Percentiles rank a stretch among this genome's conserved stretches.
Evolutionary conservation across 2,113 vertebrate species (phyloP).

Genomic region (Scalopus aquaticus): DNA sequence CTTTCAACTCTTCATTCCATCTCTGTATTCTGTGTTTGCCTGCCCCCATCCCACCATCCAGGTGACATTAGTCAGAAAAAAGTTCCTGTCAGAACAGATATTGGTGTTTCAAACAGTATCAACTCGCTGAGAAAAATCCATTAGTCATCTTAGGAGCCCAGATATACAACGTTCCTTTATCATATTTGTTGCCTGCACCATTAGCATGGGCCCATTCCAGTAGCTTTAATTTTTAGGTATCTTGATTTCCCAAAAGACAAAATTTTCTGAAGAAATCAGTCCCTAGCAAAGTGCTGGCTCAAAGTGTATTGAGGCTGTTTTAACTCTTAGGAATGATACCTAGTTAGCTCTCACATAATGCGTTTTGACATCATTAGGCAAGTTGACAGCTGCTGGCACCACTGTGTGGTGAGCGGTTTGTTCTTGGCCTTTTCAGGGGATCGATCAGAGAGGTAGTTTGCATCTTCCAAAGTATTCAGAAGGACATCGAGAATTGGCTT

Average conservation of each 20-base stretch:
- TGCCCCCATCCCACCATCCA: background rate
- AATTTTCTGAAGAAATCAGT: background rate
- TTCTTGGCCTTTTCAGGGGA: background rate
- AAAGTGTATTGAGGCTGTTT: background rate
- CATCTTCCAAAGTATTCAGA: constrained; percentile 3
- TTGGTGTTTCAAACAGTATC: background rate
- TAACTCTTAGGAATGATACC: background rate
- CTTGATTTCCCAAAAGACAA: background rate
- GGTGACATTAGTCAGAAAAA: background rate
- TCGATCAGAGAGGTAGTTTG: background rate
- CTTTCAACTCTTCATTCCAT: background rate
- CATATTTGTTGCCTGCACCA: background rate
- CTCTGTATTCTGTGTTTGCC: background rate
- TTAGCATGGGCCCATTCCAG: background rate
- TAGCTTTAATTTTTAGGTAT: background rate
- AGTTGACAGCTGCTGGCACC: background rate
- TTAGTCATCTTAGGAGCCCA: background rate
- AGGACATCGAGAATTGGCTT: background rate
- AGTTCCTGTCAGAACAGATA: background rate
- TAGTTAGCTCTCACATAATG: background rate
- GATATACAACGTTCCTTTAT: background rate
- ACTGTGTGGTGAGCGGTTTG: background rate
- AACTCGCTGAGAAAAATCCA: background rate
- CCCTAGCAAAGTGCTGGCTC: background rate
- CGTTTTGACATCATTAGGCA: background rate